Percentiles rank a stretch among this genome's conserved stretches.
Conservation (phyloP, 2,113 vertebrate genomes). For the Marmota flaviventris region DNA sequence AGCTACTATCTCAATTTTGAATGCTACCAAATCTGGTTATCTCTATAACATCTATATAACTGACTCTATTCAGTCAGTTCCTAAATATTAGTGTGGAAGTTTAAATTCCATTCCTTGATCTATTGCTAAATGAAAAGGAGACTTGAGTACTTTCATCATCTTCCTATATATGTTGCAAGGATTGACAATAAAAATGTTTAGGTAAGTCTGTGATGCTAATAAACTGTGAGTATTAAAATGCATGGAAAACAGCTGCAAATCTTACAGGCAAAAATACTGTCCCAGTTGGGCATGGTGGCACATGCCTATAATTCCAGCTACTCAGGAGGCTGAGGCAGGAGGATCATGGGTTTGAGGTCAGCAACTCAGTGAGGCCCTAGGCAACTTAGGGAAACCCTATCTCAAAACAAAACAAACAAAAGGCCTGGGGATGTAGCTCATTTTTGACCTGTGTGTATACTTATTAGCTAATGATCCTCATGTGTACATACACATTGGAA, state of each 20-base stretch:
- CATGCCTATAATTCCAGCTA: too few relatives aligned
- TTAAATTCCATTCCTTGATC: neutral
- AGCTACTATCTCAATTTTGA: neutral
- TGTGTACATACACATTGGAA: neutral
- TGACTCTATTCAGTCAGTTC: neutral
- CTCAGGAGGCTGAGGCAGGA: too few relatives aligned
- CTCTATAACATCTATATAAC: neutral
- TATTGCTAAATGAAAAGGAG: slow-evolving; percentile 31
- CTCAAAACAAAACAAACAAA: too few relatives aligned
- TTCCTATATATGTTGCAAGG: neutral
- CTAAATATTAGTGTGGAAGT: slow-evolving; percentile 1
- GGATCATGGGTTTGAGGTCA: too few relatives aligned
- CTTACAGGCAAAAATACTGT: neutral
- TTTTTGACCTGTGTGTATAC: neutral
- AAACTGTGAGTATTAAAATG: neutral
- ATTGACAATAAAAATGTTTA: slow-evolving; percentile 59
- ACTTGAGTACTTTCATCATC: neutral
- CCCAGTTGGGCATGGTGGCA: too few relatives aligned
- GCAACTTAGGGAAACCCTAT: too few relatives aligned
- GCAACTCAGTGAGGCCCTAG: too few relatives aligned
- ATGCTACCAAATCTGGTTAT: neutral
- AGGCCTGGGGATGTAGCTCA: too few relatives aligned
- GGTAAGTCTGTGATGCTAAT: slow-evolving; percentile 14
- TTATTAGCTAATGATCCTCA: slow-evolving; percentile 25
- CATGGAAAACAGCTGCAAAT: neutral